Conservation (phyloP, 1,140 invertebrate genomes). For the Lordiphosa mommai region DNA sequence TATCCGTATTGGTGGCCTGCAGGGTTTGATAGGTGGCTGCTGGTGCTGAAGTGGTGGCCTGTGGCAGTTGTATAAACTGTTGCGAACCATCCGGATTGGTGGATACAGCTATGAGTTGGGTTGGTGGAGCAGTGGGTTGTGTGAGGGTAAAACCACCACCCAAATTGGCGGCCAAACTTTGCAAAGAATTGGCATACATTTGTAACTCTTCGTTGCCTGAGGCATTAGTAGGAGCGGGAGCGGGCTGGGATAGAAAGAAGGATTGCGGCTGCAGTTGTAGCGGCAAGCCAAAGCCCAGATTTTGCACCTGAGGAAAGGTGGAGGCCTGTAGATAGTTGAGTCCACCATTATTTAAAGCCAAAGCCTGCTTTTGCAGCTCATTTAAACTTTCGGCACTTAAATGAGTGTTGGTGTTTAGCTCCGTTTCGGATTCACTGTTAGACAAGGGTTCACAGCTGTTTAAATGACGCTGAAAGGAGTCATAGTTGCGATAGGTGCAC, state of each 20-base stretch:
- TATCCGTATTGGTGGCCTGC: slow-evolving; percentile 69
- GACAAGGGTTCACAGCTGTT: slow-evolving; percentile 86
- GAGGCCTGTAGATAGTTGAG: slow-evolving; percentile 65
- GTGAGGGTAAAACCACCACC: slow-evolving; percentile 61
- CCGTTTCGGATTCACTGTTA: slow-evolving; percentile 88
- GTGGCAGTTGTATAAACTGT: slow-evolving; percentile 70
- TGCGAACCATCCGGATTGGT: slow-evolving; percentile 71
- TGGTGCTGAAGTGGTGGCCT: slow-evolving; percentile 25
- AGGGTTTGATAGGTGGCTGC: slow-evolving; percentile 61
- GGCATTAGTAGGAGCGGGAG: slow-evolving; percentile 8
- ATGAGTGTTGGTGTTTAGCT: slow-evolving; percentile 43
- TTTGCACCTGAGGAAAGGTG: slow-evolving; percentile 56
- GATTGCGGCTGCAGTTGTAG: slow-evolving; percentile 66
- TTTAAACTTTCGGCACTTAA: slow-evolving; percentile 52
- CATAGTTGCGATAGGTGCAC: slow-evolving; percentile 92
- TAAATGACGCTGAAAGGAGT: slow-evolving; percentile 92
- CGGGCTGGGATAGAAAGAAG: slow-evolving; percentile 66
- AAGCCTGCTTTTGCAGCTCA: slow-evolving; percentile 54
- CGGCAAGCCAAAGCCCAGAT: slow-evolving; percentile 62
- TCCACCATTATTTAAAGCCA: slow-evolving; percentile 36
- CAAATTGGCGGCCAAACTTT: slow-evolving; percentile 63
- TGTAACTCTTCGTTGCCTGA: slow-evolving; percentile 53
- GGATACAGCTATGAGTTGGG: slow-evolving; percentile 67
- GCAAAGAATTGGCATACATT: slow-evolving; percentile 63
- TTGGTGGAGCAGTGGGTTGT: slow-evolving; percentile 50